Evolutionary conservation across 2,888 invertebrate species (phyloP).

Genomic region (Drosophila demipolita): DNA sequence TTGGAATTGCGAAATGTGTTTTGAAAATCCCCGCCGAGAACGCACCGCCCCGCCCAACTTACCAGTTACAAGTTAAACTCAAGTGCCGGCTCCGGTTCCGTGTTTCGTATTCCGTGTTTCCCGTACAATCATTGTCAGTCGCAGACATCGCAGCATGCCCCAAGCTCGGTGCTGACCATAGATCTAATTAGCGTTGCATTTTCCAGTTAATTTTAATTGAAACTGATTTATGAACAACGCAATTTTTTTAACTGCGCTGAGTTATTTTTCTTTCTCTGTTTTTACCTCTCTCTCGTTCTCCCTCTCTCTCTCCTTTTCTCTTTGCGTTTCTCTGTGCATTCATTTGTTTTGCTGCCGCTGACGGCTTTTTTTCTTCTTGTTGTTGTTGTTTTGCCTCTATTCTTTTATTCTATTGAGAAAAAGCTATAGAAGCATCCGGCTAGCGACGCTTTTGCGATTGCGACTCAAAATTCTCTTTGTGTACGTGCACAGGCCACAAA

Average conservation of each 20-base stretch:
- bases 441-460: constrained; percentile 38
- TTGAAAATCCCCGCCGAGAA: constrained; percentile 2
- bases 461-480: constrained; percentile 47
- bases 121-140: background rate
- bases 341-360: constrained; percentile 39
- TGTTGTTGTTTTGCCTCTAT: constrained; percentile 30
- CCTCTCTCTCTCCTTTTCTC: background rate
- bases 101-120: background rate
- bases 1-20: constrained; percentile 4
- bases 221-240: constrained; percentile 76
- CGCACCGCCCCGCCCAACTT: constrained; percentile 24
- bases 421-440: constrained; percentile 70
- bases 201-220: constrained; percentile 76
- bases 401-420: constrained; percentile 53
- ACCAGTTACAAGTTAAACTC: background rate
- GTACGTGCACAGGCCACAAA: constrained; percentile 48
- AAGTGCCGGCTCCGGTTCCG: constrained; percentile 28
- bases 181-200: constrained; percentile 76
- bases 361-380: constrained; percentile 28
- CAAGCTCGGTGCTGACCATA: constrained; percentile 45
- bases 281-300: constrained; percentile 11
- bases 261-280: constrained; percentile 22
- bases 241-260: constrained; percentile 60
- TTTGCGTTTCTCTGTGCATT: constrained; percentile 25
- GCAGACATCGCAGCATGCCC: constrained; percentile 14